phyloP scores from a whole-genome alignment of 2,797 vertebrate species.

The Sternotherus odoratus region DNA sequence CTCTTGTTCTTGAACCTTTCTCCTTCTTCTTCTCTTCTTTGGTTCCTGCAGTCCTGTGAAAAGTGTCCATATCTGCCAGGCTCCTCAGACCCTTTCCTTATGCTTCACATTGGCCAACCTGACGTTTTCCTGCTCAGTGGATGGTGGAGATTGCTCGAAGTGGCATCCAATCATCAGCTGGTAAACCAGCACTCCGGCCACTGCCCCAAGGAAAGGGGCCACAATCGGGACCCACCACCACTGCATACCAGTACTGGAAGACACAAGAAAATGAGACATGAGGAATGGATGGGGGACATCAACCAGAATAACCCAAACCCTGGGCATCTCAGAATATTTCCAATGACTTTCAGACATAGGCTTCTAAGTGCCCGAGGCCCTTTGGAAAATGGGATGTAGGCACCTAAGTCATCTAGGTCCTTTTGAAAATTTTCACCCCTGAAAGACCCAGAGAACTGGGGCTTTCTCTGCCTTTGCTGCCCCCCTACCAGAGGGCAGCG shows the following conservation, averaged over 20 bases:
- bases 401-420: background rate
- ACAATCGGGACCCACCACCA: conserved; percentile 96
- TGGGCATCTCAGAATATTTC: background rate
- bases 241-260: conserved; percentile 79
- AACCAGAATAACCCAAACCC: background rate
- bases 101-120: conserved; percentile 87
- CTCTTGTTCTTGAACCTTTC: conserved; percentile 51
- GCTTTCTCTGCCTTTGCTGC: background rate
- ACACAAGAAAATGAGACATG: background rate
- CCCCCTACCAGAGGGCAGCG: background rate
- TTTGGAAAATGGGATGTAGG: background rate
- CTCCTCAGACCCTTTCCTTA: conserved; percentile 83
- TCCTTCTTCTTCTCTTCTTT: conserved; percentile 34
- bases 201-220: conserved; percentile 91
- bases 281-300: background rate
- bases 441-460: background rate
- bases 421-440: background rate
- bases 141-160: conserved; percentile 85
- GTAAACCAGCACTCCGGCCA: conserved; percentile 90
- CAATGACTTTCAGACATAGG: background rate
- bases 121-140: conserved; percentile 84
- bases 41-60: conserved; percentile 59
- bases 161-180: conserved; percentile 96
- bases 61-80: conserved; percentile 18
- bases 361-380: fast-evolving